Evolutionary conservation across 2,797 vertebrate genomes (phyloP).

Genomic region (Lutjanus argentimaculatus): DNA sequence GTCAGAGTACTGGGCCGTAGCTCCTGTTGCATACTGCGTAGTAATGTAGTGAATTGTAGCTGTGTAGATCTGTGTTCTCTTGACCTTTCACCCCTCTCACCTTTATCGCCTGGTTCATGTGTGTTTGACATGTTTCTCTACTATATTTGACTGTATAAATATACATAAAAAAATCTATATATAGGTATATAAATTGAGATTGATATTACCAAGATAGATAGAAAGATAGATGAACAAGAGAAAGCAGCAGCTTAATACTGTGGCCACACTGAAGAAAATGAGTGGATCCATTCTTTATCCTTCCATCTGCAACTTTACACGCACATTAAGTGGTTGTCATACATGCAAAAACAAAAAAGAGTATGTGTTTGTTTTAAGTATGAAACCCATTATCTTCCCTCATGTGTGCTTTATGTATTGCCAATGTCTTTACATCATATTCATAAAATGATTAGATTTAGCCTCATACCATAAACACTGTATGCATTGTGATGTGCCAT

Average conservation of each 20-base stretch:
- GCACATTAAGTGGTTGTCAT: slow-evolving; percentile 50
- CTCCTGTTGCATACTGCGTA: slow-evolving; percentile 78
- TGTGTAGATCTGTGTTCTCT: slow-evolving; percentile 82
- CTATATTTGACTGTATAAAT: slow-evolving; percentile 85
- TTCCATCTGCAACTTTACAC: slow-evolving; percentile 55
- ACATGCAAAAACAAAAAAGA: slow-evolving; percentile 54
- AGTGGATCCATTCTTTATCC: slow-evolving; percentile 43
- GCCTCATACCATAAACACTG: slow-evolving; percentile 56
- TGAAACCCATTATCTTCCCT: slow-evolving; percentile 75
- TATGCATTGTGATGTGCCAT: slow-evolving; percentile 67
- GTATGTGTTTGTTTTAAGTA: slow-evolving; percentile 57
- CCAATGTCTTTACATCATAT: slow-evolving; percentile 49
- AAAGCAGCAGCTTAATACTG: slow-evolving; percentile 52
- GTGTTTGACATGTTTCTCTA: slow-evolving; percentile 83
- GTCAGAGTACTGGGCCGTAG: slow-evolving; percentile 69
- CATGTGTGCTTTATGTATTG: slow-evolving; percentile 60
- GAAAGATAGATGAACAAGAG: slow-evolving; percentile 78
- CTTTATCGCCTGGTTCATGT: slow-evolving; percentile 81
- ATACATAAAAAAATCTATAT: slow-evolving; percentile 79
- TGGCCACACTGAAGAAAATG: slow-evolving; percentile 32
- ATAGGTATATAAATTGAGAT: slow-evolving; percentile 80
- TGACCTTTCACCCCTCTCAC: slow-evolving; percentile 78
- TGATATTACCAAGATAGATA: slow-evolving; percentile 80
- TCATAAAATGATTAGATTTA: slow-evolving; percentile 54
- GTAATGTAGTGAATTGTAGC: slow-evolving; percentile 85